Conservation (phyloP, 2,888 invertebrate species). For the Drosophila meridiana region DNA sequence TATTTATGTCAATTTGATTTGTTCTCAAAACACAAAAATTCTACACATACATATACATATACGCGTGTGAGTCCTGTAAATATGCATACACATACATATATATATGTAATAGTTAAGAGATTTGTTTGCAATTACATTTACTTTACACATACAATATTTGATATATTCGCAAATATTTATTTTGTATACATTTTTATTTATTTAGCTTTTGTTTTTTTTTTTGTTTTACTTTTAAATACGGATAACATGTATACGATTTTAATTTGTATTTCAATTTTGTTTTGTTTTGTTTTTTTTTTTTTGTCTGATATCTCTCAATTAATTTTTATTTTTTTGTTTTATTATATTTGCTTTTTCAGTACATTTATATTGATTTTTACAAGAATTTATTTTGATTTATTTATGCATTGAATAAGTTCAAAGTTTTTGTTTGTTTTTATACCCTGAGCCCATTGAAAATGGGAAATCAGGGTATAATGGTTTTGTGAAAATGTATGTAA, state of each 20-base stretch:
- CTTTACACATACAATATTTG: constrained; percentile 63
- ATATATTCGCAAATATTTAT: constrained; percentile 65
- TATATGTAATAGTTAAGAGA: constrained; percentile 55
- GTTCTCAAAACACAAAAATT: constrained; percentile 51
- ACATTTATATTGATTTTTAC: constrained; percentile 39
- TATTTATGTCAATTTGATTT: constrained; percentile 74
- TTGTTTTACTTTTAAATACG: constrained; percentile 34
- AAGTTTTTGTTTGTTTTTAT: constrained; percentile 1
- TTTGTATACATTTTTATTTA: constrained; percentile 53
- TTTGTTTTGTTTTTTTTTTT: constrained; percentile 4
- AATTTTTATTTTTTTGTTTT: not conserved
- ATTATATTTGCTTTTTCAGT: constrained; percentile 25
- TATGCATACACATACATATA: constrained; percentile 33
- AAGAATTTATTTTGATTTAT: constrained; percentile 48
- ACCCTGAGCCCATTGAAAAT: no score
- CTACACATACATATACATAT: constrained; percentile 48
- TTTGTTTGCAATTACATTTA: constrained; percentile 67
- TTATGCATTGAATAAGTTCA: constrained; percentile 26
- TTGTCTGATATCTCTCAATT: constrained; percentile 36
- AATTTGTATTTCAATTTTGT: constrained; percentile 28
- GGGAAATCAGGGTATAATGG: no score
- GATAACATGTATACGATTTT: constrained; percentile 52
- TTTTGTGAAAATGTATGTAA: no score
- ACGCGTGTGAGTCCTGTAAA: constrained; percentile 45
- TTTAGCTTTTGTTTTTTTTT: not conserved